Evolutionary conservation across 2,113 vertebrate genomes (phyloP).

Genomic region (Thunnus maccoyii): DNA sequence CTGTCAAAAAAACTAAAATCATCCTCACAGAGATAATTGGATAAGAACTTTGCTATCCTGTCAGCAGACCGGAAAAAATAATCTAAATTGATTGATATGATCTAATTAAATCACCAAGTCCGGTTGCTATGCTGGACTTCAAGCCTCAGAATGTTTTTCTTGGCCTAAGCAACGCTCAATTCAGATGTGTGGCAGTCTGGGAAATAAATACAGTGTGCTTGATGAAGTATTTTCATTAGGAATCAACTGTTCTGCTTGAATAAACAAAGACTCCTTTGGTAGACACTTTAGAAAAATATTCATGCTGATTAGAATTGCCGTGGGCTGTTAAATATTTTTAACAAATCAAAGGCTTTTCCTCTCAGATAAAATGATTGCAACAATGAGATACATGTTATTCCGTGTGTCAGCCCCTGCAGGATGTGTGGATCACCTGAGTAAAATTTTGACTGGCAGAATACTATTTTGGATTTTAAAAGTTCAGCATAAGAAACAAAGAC

Average conservation of each 20-base stretch:
- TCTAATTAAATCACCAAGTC: conserved; percentile 36
- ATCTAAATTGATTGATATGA: conserved; percentile 41
- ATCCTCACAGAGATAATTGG: conserved; percentile 52
- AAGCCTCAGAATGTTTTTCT: neutral
- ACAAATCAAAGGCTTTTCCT: conserved; percentile 13
- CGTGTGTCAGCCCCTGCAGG: neutral
- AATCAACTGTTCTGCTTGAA: conserved; percentile 29
- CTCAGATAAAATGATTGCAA: conserved; percentile 12
- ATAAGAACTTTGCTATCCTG: conserved; percentile 32
- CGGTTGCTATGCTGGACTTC: neutral
- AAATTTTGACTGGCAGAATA: conserved; percentile 4
- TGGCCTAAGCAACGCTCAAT: neutral
- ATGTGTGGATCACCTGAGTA: neutral
- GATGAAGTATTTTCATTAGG: conserved; percentile 6
- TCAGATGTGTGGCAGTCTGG: conserved; percentile 21
- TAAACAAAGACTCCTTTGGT: conserved; percentile 14
- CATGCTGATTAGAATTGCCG: conserved; percentile 32
- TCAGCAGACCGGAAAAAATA: conserved; percentile 6
- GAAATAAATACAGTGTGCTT: neutral
- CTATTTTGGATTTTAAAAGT: neutral
- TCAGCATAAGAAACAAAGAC: conserved; percentile 1
- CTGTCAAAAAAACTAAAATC: conserved; percentile 32
- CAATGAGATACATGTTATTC: neutral
- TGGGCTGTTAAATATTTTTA: conserved; percentile 18
- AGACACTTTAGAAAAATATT: neutral